Conservation (phyloP, 2,113 vertebrate species). For the Gallinago jamesoni region DNA sequence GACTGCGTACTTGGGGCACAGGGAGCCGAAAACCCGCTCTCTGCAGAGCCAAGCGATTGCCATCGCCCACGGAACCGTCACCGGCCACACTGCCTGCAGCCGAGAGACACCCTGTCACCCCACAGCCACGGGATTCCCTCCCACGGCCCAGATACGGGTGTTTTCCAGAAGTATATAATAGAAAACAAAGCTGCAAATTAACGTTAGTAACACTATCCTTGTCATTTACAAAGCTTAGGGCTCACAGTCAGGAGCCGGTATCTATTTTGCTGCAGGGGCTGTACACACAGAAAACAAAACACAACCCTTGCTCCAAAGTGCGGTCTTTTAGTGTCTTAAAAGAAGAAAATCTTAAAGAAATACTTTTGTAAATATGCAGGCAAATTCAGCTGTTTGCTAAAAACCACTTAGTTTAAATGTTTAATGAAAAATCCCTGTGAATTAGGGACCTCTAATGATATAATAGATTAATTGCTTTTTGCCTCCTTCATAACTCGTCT, state of each 20-base stretch:
- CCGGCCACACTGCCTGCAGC: background rate
- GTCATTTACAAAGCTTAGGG: background rate
- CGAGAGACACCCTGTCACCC: background rate
- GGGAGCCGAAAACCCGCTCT: background rate
- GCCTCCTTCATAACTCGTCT: background rate
- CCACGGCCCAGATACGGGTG: background rate
- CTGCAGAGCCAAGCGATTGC: background rate
- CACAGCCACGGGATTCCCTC: background rate
- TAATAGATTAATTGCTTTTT: background rate
- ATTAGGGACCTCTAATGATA: background rate
- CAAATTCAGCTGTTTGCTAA: background rate
- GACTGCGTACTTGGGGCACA: background rate
- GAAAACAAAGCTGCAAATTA: accelerated
- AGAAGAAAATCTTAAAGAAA: background rate
- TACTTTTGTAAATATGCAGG: background rate
- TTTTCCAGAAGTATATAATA: background rate
- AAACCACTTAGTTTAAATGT: background rate
- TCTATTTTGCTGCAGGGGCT: background rate
- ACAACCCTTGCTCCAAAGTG: background rate
- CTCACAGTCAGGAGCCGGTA: background rate
- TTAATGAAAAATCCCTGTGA: background rate
- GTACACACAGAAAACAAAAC: background rate
- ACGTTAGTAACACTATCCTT: background rate
- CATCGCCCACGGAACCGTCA: background rate
- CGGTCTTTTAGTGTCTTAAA: background rate